Base-by-base conservation (phyloP, 2,113 vertebrate genomes). In the Hippopotamus amphibius region DNA sequence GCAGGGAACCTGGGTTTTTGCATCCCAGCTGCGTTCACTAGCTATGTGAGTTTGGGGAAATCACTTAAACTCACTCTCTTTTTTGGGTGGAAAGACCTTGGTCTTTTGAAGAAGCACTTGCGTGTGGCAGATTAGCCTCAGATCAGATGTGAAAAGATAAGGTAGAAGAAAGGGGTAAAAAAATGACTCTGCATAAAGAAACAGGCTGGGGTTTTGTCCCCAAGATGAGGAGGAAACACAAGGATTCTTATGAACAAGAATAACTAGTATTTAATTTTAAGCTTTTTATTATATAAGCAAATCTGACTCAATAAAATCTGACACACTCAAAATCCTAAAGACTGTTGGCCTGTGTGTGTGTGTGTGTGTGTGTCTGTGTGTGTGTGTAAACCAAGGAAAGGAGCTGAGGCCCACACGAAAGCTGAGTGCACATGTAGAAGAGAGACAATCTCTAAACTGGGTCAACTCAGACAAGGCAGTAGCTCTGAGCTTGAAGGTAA, bases 341-440 rank as follows among this genome's bases (percentile, higher is more conserved):
- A 28, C 55, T 30, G 19, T 33, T 43, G 37, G 5, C 30, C 57
- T 7, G 26, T 50, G 22, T 21, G 37, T 11, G 72, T 12, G 5
- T 59, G 41, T 48, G 2, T 6, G 14, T 15, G 30, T 57, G n/a
- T 61, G 30, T 46, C 14, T 12, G 26, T 15, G 19, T 11, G 15
- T 66, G 7, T 66, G n/a, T 41, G 0, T 46, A 68, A 84, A 30
- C 43, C 37, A 66, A 74, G 66, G 30, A n/a, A 48, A 74, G 53
- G 7, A 13, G 13, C 41, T 21, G 33, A 88, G 46, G 55, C 16
- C 19, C n/a, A 15, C 28, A 2, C 12, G 28, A 41, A n/a, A 37
- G 11, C 16, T 7, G 1, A 8, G 9, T 22, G 24, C 28, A 15
- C 1, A 2, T 10, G 19, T 14, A 59, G 26, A 63, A 16, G 16